Evolutionary conservation across 2,888 invertebrate genomes (phyloP).

Genomic region (Mythimna pallens): DNA sequence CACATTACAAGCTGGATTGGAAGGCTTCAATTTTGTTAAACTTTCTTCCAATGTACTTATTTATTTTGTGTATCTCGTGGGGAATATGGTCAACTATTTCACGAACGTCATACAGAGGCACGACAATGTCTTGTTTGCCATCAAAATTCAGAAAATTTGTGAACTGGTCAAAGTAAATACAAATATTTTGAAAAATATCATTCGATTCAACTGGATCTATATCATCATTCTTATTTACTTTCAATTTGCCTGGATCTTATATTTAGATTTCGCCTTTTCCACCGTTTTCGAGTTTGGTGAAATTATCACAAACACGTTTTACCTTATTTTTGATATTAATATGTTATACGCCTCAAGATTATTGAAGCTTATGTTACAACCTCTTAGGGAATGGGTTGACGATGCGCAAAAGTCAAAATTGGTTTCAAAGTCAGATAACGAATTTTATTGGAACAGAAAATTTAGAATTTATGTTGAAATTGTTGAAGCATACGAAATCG

Average conservation of each 20-base stretch:
- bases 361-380: slow-evolving; percentile 8
- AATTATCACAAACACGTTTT: not conserved
- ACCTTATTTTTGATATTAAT: slow-evolving; percentile 9
- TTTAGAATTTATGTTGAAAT: slow-evolving; percentile 4
- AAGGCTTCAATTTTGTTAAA: not conserved
- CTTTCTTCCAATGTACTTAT: not conserved
- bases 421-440: not conserved
- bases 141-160: slow-evolving; percentile 23
- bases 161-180: not conserved
- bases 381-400: slow-evolving; percentile 12
- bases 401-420: not conserved
- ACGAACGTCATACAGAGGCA: not conserved
- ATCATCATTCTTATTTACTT: not conserved
- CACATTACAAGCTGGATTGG: not conserved
- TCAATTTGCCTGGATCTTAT: not conserved
- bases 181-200: not conserved
- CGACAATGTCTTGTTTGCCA: slow-evolving; percentile 1
- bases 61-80: not conserved
- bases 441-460: slow-evolving; percentile 7
- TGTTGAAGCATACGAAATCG: slow-evolving; percentile 8
- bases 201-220: slow-evolving; percentile 7
- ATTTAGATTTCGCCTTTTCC: not conserved
- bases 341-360: slow-evolving; percentile 3
- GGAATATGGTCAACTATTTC: not conserved
- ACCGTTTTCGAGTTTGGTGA: not conserved